Conservation (phyloP, 2,113 vertebrate genomes). For the Pelecanus crispus region DNA sequence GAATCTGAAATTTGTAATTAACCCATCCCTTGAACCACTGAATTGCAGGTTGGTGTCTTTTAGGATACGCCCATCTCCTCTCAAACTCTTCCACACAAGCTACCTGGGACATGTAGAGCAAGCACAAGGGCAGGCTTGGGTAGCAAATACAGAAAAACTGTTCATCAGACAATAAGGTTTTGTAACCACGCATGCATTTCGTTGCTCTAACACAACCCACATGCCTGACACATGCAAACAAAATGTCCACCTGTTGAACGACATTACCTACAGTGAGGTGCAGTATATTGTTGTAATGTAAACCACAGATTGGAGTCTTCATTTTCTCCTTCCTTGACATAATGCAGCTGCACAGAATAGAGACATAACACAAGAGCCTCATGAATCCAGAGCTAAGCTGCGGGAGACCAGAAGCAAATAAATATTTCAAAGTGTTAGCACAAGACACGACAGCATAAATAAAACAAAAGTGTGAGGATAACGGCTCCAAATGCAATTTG, state of each 20-base stretch:
- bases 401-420: conserved; percentile 57
- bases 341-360: conserved; percentile 42
- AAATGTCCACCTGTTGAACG: background rate
- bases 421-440: conserved; percentile 67
- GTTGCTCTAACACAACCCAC: background rate
- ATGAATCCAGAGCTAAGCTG: conserved; percentile 50
- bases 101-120: background rate
- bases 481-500: conserved; percentile 57
- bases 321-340: conserved; percentile 25
- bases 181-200: background rate
- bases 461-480: conserved; percentile 43
- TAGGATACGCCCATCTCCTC: background rate
- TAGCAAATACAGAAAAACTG: background rate
- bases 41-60: background rate
- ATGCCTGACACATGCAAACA: background rate
- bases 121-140: background rate
- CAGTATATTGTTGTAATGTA: background rate
- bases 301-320: conserved; percentile 22
- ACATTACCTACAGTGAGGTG: background rate
- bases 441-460: conserved; percentile 60
- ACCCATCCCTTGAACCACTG: background rate
- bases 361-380: background rate
- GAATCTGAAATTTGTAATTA: background rate
- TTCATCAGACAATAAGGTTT: background rate
- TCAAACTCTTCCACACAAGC: background rate